Evolutionary conservation across 2,888 invertebrate genomes (phyloP).

Genomic region (Leptopilina drosophilae): DNA sequence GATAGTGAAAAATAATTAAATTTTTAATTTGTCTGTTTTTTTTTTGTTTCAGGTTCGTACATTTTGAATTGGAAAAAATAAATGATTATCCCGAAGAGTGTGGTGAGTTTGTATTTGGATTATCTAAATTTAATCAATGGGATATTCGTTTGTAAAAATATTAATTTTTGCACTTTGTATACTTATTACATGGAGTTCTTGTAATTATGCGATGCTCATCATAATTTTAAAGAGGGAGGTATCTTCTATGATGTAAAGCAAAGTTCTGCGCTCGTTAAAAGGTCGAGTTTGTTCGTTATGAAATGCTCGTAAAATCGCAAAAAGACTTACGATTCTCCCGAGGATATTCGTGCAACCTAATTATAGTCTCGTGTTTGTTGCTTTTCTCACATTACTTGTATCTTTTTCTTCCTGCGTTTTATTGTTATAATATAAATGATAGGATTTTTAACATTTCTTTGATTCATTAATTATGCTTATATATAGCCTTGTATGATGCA

Average conservation of each 20-base stretch:
- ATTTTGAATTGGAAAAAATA: too few relatives aligned
- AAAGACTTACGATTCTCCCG: constrained; percentile 17
- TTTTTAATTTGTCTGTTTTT: neutral
- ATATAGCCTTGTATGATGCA: neutral
- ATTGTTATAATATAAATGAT: neutral
- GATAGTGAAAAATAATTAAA: too few relatives aligned
- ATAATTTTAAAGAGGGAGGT: constrained; percentile 5
- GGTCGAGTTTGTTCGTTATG: constrained; percentile 14
- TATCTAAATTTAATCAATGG: neutral
- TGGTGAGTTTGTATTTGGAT: neutral
- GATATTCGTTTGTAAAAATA: neutral
- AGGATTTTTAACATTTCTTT: neutral
- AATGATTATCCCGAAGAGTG: too few relatives aligned
- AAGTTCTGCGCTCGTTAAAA: constrained; percentile 1
- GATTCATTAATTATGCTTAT: neutral
- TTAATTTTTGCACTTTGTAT: neutral
- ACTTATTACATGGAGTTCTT: neutral
- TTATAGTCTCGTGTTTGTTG: constrained; percentile 1
- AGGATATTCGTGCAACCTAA: constrained; percentile 24
- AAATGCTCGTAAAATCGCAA: constrained; percentile 12
- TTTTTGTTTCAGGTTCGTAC: constrained; percentile 7
- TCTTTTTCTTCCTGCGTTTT: neutral
- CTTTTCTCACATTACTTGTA: constrained; percentile 1
- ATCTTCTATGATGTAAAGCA: constrained; percentile 7
- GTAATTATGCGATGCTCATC: neutral